phyloP scores from a whole-genome alignment of 1,140 invertebrate species.

The Colletes gigas region DNA sequence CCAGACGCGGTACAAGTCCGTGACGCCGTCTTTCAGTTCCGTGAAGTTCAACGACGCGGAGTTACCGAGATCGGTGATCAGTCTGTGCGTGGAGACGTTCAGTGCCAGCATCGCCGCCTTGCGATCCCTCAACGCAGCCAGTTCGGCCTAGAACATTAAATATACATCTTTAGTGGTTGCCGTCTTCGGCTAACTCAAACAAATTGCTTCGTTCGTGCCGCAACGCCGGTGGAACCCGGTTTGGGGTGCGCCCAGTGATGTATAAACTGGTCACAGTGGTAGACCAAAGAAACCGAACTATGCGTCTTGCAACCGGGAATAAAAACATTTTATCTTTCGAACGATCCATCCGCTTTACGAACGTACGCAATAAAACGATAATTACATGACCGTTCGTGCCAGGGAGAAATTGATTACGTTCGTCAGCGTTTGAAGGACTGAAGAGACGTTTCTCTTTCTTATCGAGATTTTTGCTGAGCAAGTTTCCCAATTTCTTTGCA shows the following conservation, averaged over 20 bases:
- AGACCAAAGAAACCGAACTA: constrained; percentile 27
- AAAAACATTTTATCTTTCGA: constrained; percentile 41
- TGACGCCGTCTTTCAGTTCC: constrained; percentile 87
- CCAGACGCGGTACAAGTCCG: constrained; percentile 88
- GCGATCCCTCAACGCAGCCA: constrained; percentile 86
- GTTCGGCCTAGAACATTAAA: constrained; percentile 83
- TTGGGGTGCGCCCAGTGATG: constrained; percentile 49
- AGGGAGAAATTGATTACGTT: too few species aligned
- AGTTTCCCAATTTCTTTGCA: too few species aligned
- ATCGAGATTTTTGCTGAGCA: too few species aligned
- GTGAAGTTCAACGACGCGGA: constrained; percentile 76
- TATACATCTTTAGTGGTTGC: constrained; percentile 73
- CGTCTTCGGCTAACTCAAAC: constrained; percentile 67
- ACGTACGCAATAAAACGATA: too few species aligned
- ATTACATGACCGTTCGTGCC: too few species aligned
- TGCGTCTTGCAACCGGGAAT: constrained; percentile 14
- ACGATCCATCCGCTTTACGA: too few species aligned
- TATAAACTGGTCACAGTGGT: constrained; percentile 58
- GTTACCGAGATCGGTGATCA: constrained; percentile 83
- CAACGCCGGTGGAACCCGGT: neutral
- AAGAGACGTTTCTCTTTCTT: too few species aligned
- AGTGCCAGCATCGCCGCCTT: constrained; percentile 87
- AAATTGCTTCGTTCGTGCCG: constrained; percentile 56
- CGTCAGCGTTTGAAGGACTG: too few species aligned
- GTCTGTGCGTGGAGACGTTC: constrained; percentile 88